Conservation (phyloP, 1,140 invertebrate species). For the Papilio polytes region DNA sequence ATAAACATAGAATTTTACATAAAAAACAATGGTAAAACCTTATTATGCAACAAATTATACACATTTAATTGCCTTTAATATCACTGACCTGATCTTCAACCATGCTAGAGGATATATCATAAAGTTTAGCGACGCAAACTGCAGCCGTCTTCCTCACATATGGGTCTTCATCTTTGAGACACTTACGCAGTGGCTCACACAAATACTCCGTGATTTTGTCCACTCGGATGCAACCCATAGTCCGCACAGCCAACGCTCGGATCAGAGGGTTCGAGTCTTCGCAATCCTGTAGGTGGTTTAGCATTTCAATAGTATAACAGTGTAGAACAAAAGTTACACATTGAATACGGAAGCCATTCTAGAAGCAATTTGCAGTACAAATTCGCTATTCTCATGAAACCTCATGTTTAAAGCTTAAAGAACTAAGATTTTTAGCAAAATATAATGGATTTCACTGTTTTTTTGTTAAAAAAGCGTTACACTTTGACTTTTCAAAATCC, state of each 20-base stretch:
- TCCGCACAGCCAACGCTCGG: slow-evolving; percentile 98
- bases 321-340: slow-evolving; percentile 65
- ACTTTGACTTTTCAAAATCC: background rate
- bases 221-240: slow-evolving; percentile 99
- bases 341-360: slow-evolving; percentile 75
- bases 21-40: no score
- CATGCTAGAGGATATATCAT: slow-evolving; percentile 98
- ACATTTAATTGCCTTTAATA: background rate
- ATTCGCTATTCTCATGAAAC: slow-evolving; percentile 52
- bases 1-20: background rate
- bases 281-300: slow-evolving; percentile 92
- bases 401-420: background rate
- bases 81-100: slow-evolving; percentile 91
- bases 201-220: slow-evolving; percentile 99
- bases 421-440: background rate
- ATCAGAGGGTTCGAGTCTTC: slow-evolving; percentile 99
- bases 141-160: slow-evolving; percentile 99
- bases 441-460: background rate
- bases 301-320: slow-evolving; percentile 55
- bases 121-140: slow-evolving; percentile 99
- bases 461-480: background rate
- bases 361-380: slow-evolving; percentile 70
- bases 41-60: background rate
- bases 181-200: slow-evolving; percentile 99
- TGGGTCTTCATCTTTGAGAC: slow-evolving; percentile 99